phyloP scores from a whole-genome alignment of 2,888 invertebrate genomes.

The Limnephilus lunatus region DNA sequence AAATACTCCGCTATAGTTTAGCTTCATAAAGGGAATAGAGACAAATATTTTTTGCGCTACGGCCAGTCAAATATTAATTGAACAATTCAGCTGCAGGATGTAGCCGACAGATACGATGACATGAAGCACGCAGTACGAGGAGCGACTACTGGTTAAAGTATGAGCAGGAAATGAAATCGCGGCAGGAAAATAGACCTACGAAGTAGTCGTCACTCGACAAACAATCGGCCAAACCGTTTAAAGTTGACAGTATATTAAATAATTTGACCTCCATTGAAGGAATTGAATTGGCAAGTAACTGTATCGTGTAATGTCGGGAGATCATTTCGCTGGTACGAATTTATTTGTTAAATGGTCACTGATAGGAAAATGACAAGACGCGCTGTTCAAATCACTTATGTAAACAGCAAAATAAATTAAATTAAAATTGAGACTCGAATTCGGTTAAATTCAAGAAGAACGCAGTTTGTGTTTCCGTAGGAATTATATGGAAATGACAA shows the following conservation, averaged over 20 bases:
- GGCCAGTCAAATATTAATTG: not conserved
- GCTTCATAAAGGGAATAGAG: not conserved
- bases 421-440: not conserved
- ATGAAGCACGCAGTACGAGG: not conserved
- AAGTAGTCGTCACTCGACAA: not conserved
- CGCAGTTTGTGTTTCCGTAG: not conserved
- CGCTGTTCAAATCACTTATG: not conserved
- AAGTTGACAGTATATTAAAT: not conserved
- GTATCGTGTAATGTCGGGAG: not conserved
- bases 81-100: conserved; percentile 12
- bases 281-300: not conserved
- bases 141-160: not conserved
- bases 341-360: not conserved
- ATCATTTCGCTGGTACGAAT: not conserved
- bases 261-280: conserved; percentile 24
- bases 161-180: conserved; percentile 15
- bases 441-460: too few species aligned
- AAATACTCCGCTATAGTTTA: not conserved
- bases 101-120: conserved; percentile 11
- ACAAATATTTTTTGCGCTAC: not conserved
- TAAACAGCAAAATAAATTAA: not conserved
- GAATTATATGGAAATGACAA: not conserved
- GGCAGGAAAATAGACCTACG: not conserved
- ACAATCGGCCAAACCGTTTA: conserved; percentile 12
- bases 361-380: not conserved